Conservation (phyloP, 2,888 invertebrate species). For the Agrotis segetum region DNA sequence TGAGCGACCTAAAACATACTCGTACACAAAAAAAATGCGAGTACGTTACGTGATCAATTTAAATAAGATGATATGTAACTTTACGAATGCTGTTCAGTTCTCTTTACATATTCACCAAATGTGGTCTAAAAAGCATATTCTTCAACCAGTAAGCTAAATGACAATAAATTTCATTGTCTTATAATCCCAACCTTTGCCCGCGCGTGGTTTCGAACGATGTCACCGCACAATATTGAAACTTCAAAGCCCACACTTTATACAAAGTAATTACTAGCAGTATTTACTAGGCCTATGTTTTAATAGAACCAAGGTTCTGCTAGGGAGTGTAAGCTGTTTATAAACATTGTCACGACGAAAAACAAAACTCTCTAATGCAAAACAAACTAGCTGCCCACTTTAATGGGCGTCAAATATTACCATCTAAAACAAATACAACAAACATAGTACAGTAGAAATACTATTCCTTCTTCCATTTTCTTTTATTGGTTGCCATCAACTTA, state of each 20-base stretch:
- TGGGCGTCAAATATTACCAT: too few species aligned
- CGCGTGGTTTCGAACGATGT: constrained; percentile 12
- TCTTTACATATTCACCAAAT: background rate
- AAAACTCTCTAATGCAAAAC: background rate
- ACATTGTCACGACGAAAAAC: background rate
- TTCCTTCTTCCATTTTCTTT: too few species aligned
- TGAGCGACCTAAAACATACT: too few species aligned
- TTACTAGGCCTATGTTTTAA: constrained; percentile 32
- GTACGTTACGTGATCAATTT: too few species aligned
- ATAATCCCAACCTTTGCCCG: background rate
- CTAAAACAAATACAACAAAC: too few species aligned
- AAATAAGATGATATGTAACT: too few species aligned
- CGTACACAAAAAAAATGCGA: too few species aligned
- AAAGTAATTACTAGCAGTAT: constrained; percentile 38
- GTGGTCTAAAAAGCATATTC: background rate
- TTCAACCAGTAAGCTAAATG: background rate
- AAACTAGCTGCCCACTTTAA: background rate
- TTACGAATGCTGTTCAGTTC: background rate
- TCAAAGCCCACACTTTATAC: constrained; percentile 30
- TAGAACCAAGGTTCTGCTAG: background rate
- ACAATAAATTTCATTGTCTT: background rate
- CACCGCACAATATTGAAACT: constrained; percentile 43
- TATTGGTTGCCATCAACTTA: background rate
- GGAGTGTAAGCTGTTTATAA: constrained; percentile 5
- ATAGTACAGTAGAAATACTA: too few species aligned